These are phyloP conservation scores for Tiliacea citrago DNA, from an alignment of 2,888 invertebrate genomes.

Conservation along the genomic window DNA sequence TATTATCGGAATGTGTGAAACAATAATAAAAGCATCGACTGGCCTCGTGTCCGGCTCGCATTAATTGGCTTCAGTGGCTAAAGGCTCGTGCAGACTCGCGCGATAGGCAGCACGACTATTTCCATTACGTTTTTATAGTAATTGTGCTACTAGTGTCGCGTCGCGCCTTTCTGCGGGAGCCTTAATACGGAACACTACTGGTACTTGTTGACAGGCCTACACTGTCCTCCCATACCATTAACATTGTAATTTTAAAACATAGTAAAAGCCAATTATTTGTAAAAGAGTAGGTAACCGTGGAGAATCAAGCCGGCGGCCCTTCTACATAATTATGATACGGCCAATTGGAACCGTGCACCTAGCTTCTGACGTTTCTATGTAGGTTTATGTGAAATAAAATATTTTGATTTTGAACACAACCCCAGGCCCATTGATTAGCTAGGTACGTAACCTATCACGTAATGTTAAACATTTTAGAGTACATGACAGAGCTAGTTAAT, in stretches of 20 bases:
- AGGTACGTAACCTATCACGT: not conserved
- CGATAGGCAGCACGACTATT: no score
- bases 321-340: not conserved
- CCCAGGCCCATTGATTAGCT: constrained; percentile 9
- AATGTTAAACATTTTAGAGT: constrained; percentile 1
- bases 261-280: not conserved
- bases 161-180: no score
- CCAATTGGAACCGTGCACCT: not conserved
- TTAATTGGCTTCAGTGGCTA: constrained; percentile 29
- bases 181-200: constrained; percentile 14
- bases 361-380: no score
- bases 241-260: not conserved
- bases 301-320: not conserved
- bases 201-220: not conserved
- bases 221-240: not conserved
- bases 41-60: constrained; percentile 23
- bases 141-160: no score
- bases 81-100: no score
- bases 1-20: constrained; percentile 34
- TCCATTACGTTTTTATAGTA: no score
- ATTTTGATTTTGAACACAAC: not conserved
- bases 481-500: not conserved
- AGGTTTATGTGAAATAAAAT: not conserved
- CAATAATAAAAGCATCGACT: constrained; percentile 28
- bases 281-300: not conserved